Conservation (phyloP, 2,888 invertebrate genomes). For the Limnephilus marmoratus region DNA sequence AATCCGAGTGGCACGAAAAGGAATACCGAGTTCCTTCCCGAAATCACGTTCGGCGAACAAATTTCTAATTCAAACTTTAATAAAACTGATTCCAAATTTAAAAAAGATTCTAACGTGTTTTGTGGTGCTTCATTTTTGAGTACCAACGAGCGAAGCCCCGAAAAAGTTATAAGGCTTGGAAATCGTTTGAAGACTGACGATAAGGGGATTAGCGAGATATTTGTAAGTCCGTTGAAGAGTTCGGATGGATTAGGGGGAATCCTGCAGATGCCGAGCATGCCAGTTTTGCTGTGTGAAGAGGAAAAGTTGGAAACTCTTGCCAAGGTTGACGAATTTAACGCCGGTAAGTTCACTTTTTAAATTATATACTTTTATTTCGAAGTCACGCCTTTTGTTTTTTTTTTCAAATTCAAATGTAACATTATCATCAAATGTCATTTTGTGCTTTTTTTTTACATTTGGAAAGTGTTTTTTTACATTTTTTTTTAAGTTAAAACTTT, state of each 20-base stretch:
- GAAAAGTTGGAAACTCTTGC: slow-evolving; percentile 25
- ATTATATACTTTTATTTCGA: neutral
- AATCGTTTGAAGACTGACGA: neutral
- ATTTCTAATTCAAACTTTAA: neutral
- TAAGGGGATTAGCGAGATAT: neutral
- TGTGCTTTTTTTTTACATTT: no score
- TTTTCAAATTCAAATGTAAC: no score
- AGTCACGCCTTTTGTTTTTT: neutral
- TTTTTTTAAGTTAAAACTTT: no score
- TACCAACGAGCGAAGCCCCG: slow-evolving; percentile 4
- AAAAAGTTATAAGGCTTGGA: slow-evolving; percentile 19
- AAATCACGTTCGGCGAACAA: neutral
- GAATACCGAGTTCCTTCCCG: slow-evolving; percentile 7
- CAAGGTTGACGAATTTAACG: slow-evolving; percentile 36
- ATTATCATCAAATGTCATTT: no score
- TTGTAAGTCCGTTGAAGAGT: slow-evolving; percentile 26
- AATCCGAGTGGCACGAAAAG: slow-evolving; percentile 44
- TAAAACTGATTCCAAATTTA: slow-evolving; percentile 47
- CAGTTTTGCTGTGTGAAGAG: slow-evolving; percentile 54
- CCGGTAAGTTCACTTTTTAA: neutral
- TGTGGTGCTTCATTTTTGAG: slow-evolving; percentile 22
- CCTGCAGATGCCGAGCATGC: slow-evolving; percentile 58
- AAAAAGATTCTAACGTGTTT: slow-evolving; percentile 8
- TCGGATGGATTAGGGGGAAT: neutral
- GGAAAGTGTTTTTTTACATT: no score